Percentiles rank a stretch among this genome's conserved stretches.
These are phyloP conservation scores for Galbula dea DNA, from an alignment of 2,113 vertebrate species.

Conservation along the genomic window DNA sequence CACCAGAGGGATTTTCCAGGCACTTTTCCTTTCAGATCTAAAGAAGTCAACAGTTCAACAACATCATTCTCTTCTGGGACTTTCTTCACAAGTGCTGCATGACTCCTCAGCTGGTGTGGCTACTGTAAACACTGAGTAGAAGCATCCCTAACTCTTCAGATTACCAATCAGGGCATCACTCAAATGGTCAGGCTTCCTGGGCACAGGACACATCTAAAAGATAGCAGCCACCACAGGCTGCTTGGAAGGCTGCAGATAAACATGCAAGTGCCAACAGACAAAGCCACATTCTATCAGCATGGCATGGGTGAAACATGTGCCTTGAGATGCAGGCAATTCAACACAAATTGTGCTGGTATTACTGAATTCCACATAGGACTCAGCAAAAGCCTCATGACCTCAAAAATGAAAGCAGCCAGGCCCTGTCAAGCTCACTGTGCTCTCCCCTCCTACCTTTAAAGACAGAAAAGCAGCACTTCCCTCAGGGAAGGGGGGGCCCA, in stretches of 20 bases:
- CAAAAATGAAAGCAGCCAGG: conserved; percentile 7
- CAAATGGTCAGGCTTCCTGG: not conserved
- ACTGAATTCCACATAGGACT: not conserved
- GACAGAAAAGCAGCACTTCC: conserved; percentile 50
- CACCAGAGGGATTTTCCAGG: not conserved
- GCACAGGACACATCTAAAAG: not conserved
- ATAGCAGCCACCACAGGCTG: not conserved
- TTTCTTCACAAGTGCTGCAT: not conserved
- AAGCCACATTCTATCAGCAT: not conserved
- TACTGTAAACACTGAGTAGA: not conserved
- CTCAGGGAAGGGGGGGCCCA: conserved; percentile 44
- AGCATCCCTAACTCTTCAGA: not conserved
- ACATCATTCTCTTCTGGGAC: not conserved
- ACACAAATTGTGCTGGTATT: not conserved
- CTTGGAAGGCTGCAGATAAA: not conserved
- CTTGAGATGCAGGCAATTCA: not conserved
- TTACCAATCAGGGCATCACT: not conserved
- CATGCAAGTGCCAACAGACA: not conserved
- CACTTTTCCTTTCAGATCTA: not conserved
- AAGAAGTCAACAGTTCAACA: not conserved
- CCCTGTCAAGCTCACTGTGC: not conserved
- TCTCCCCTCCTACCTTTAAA: not conserved
- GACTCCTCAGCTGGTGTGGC: not conserved
- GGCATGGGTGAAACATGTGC: not conserved
- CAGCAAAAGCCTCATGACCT: not conserved